Evolutionary conservation across 2,797 vertebrate genomes (phyloP).

Genomic region (Aplochiton taeniatus): DNA sequence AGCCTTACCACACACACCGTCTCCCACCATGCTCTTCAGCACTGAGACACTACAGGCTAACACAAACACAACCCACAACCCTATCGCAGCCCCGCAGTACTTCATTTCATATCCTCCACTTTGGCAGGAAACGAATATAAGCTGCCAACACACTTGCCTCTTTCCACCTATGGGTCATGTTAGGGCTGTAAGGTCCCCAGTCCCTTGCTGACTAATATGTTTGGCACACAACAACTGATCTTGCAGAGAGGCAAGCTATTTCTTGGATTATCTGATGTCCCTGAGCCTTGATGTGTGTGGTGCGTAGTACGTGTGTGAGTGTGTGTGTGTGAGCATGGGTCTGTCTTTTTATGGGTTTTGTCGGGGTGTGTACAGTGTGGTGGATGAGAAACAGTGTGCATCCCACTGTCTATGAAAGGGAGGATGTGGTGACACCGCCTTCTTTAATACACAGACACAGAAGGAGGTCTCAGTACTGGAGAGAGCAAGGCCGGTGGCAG

Average conservation of each 20-base stretch:
- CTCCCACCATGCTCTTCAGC: conserved; percentile 51
- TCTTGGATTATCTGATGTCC: not conserved
- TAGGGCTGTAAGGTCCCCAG: not conserved
- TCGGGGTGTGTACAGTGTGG: not conserved
- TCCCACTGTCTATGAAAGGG: not conserved
- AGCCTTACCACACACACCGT: conserved; percentile 57
- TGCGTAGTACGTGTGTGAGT: not conserved
- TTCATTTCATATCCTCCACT: not conserved
- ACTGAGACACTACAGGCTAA: conserved; percentile 37
- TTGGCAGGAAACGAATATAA: conserved; percentile 33
- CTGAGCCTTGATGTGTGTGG: not conserved
- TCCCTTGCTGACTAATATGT: conserved; percentile 1
- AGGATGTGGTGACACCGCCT: not conserved
- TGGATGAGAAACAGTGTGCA: not conserved
- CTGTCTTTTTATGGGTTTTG: not conserved
- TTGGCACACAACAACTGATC: conserved; percentile 1
- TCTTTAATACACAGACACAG: not conserved
- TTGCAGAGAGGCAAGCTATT: not conserved
- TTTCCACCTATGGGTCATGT: not conserved
- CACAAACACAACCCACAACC: conserved; percentile 5
- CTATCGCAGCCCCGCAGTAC: not conserved
- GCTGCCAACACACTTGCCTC: conserved; percentile 61
- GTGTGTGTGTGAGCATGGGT: not conserved
- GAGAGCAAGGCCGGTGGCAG: not conserved
- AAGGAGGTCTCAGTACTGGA: not conserved